These are phyloP conservation scores for Paratrypauchen microcephalus DNA, from an alignment of 2,797 vertebrate genomes.

Conservation along the genomic window DNA sequence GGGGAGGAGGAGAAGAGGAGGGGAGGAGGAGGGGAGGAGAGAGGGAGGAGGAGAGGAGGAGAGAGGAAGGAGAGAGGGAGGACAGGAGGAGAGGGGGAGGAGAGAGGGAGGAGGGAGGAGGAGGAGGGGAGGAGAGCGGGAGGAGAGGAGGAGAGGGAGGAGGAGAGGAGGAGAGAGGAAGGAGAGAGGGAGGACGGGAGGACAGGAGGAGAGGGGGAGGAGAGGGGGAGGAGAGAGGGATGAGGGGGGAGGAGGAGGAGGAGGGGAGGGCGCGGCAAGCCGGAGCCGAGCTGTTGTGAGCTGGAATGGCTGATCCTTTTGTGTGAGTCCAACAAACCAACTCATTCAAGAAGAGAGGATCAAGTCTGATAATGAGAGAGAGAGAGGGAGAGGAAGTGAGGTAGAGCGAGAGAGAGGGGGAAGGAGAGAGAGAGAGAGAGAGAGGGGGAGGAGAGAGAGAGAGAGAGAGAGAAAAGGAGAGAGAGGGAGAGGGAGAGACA, in stretches of 20 bases:
- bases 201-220: constrained; percentile 41
- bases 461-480: not conserved
- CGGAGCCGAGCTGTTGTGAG: constrained; percentile 65
- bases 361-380: constrained; percentile 79
- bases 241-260: not conserved
- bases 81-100: constrained; percentile 38
- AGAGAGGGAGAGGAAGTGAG: constrained; percentile 18
- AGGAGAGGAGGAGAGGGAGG: not conserved
- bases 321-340: constrained; percentile 79
- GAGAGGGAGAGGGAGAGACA: no score
- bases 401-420: not conserved
- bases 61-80: constrained; percentile 8
- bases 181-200: constrained; percentile 45
- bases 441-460: not conserved
- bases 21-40: no score
- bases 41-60: constrained; percentile 32
- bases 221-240: not conserved
- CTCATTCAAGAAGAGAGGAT: constrained; percentile 74
- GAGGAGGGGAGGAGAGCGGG: constrained; percentile 45
- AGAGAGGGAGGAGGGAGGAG: not conserved
- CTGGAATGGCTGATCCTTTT: constrained; percentile 66
- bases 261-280: constrained; percentile 70
- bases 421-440: constrained; percentile 3
- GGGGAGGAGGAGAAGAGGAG: not conserved
- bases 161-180: not conserved